Base-by-base conservation (phyloP, 2,888 invertebrate genomes). In the Caenorhabditis zanzibari region DNA sequence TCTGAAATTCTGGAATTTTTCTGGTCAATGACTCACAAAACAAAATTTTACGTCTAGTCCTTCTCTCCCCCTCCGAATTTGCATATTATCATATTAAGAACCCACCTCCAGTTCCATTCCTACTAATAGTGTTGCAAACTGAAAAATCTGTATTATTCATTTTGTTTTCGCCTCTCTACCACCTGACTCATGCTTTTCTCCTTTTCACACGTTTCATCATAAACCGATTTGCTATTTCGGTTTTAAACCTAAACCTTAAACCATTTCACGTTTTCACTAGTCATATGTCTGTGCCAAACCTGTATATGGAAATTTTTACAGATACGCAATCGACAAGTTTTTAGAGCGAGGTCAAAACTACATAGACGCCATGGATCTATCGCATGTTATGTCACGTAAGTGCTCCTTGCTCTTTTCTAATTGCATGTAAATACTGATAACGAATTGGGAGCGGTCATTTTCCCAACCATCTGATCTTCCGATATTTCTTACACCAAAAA, bases 381-480 rank as follows among this genome's bases (percentile, higher is more conserved):
- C 79, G 24, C 71, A 72, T 58, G 49, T 72, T 7, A 79, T 79
- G 71, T 38, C 79, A 79, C 79, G 79, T 79, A 72, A 79, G 79
- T 79, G 79, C 79, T 79, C 61, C 58, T 79, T 79, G 38, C 63
- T 71, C 64, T 64, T 54, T 54, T 0, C 28, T 54, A 38, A 61
- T 44, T 1, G 14, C 12, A 24, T 63, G 47, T 54, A 52, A 69
- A 28, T 22, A 69, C 26, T 69, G 77, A 69, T 77, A 77, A 71
- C 41, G 44, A 64, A 16, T 44, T 14, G 59, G 41, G 26, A 59
- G 47, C 19, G 47, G 47, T 56, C 41, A 56, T n/a, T 19, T 54
- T 14, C 10, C 26, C 1, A 24, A 26, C n/a, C 54, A 56, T 44
- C 71, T 71, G 71, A 54, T 71, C 54, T 68, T 68, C 49, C 54